Conservation (phyloP, 2,888 invertebrate genomes). For the Megastigmus dorsalis region DNA sequence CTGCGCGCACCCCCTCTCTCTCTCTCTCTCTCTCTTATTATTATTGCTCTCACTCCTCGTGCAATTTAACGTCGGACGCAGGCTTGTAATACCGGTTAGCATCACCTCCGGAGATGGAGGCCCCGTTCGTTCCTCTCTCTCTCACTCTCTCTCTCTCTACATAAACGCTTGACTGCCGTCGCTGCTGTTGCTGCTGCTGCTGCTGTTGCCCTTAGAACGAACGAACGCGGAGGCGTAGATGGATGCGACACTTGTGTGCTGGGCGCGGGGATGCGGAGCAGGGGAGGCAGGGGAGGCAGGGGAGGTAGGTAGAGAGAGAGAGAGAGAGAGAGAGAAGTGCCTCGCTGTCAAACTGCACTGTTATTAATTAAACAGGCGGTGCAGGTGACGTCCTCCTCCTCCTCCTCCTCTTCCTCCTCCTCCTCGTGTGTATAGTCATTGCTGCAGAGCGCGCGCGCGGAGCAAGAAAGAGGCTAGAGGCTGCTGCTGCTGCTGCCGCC, state of each 20-base stretch:
- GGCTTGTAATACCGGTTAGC: conserved; percentile 45
- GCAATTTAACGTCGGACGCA: conserved; percentile 21
- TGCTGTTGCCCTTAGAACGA: neutral
- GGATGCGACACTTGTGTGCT: conserved; percentile 47
- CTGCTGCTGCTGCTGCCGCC: too few relatives aligned
- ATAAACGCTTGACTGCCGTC: neutral
- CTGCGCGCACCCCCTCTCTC: neutral
- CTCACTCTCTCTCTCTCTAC: neutral
- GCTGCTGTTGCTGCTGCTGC: neutral
- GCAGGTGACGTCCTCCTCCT: conserved; percentile 50
- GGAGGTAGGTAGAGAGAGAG: neutral
- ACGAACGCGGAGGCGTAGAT: conserved; percentile 37
- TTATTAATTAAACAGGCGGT: conserved; percentile 48
- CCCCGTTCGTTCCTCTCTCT: neutral
- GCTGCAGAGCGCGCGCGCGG: too few relatives aligned
- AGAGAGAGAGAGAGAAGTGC: neutral
- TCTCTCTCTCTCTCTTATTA: neutral
- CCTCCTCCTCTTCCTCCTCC: too few relatives aligned
- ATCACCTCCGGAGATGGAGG: conserved; percentile 23
- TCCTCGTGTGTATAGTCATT: too few relatives aligned
- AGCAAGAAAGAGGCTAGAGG: too few relatives aligned
- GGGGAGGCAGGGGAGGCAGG: neutral
- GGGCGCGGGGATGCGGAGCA: too few relatives aligned
- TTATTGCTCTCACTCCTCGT: neutral
- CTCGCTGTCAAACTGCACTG: conserved; percentile 34